A percentile compares a stretch with the other conserved stretches of the same genome.
Conservation (phyloP, 2,888 invertebrate genomes). For the Plemyria rubiginata region DNA sequence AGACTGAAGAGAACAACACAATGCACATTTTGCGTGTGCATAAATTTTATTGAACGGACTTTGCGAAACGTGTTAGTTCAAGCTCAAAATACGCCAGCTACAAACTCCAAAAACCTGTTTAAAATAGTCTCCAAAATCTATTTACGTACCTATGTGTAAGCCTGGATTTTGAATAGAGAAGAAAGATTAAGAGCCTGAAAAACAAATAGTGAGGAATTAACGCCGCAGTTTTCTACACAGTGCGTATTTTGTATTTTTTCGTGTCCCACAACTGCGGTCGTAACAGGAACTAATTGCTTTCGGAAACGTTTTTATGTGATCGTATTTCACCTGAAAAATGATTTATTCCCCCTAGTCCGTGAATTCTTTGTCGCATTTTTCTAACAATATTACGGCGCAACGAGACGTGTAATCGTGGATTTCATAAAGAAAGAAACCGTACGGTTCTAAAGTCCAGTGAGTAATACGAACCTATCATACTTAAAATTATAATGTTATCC, state of each 20-base stretch:
- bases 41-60: too few relatives aligned
- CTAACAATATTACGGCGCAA: slow-evolving; percentile 42
- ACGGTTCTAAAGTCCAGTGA: slow-evolving; percentile 7
- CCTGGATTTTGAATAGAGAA: neutral
- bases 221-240: slow-evolving; percentile 40
- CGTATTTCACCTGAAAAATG: slow-evolving; percentile 83
- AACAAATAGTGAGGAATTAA: neutral
- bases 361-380: slow-evolving; percentile 69
- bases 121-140: too few relatives aligned
- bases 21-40: too few relatives aligned
- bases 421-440: slow-evolving; percentile 31
- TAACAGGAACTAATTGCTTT: slow-evolving; percentile 82
- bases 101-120: too few relatives aligned
- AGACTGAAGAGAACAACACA: too few relatives aligned
- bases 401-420: slow-evolving; percentile 36
- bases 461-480: too few relatives aligned
- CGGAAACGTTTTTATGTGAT: slow-evolving; percentile 82
- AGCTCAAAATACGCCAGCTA: too few relatives aligned
- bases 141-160: too few relatives aligned
- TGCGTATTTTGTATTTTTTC: slow-evolving; percentile 62
- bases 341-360: slow-evolving; percentile 68
- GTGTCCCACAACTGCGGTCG: slow-evolving; percentile 70
- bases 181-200: neutral
- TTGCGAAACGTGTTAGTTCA: too few relatives aligned
- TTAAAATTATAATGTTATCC: too few relatives aligned